A percentile compares a stretch with the other conserved stretches of the same genome.
These are phyloP conservation scores for Drosophila insularis DNA, from an alignment of 1,140 invertebrate species.

Conservation along the genomic window DNA sequence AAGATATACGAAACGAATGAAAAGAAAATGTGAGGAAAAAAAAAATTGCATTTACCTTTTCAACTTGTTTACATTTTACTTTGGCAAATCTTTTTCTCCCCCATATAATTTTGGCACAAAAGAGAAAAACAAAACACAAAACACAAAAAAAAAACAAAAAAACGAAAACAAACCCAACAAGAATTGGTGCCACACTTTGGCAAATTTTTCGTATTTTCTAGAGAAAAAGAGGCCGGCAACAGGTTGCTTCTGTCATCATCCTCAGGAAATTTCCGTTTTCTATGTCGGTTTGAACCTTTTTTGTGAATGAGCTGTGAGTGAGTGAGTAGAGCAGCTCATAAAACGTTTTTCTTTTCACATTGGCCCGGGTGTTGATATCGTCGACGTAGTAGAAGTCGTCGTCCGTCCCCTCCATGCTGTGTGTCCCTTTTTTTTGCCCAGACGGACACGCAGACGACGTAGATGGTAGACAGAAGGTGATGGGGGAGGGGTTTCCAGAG, in stretches of 20 bases:
- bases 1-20: constrained; percentile 21
- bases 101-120: constrained; percentile 10
- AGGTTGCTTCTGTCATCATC: constrained; percentile 65
- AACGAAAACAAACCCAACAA: neutral
- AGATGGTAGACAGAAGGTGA: neutral
- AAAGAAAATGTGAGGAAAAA: constrained; percentile 24
- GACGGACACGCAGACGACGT: constrained; percentile 2
- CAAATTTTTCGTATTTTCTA: constrained; percentile 35
- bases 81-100: constrained; percentile 10
- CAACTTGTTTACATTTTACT: constrained; percentile 17
- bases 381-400: constrained; percentile 38
- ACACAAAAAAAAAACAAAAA: neutral
- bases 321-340: constrained; percentile 52
- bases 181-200: constrained; percentile 18
- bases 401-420: constrained; percentile 27
- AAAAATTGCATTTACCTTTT: constrained; percentile 13
- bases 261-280: constrained; percentile 62
- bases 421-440: constrained; percentile 42
- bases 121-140: constrained; percentile 28
- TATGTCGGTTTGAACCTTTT: constrained; percentile 55
- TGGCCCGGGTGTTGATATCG: constrained; percentile 74
- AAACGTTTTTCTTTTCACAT: constrained; percentile 79
- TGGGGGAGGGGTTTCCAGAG: neutral
- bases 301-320: constrained; percentile 62
- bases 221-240: constrained; percentile 36